Evolutionary conservation across 2,113 vertebrate species (phyloP).

Genomic region (Thunnus thynnus): DNA sequence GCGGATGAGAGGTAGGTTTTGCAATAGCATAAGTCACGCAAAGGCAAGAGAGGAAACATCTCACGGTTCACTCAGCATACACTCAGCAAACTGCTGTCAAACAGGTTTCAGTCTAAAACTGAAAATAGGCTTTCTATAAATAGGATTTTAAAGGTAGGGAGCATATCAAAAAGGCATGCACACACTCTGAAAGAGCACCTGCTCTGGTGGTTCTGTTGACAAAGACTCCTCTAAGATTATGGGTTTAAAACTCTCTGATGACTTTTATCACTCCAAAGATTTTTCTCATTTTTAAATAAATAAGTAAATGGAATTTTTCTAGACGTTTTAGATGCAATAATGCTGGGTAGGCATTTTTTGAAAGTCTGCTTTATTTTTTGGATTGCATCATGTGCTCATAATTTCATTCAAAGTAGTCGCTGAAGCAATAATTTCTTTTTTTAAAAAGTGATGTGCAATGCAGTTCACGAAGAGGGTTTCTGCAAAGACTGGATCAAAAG

Average conservation of each 20-base stretch:
- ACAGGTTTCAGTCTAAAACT: conserved; percentile 21
- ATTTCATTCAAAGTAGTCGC: background rate
- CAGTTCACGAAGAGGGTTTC: background rate
- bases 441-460: too few species aligned
- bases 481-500: conserved; percentile 1
- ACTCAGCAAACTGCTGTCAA: conserved; percentile 9
- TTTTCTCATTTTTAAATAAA: background rate
- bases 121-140: conserved; percentile 7
- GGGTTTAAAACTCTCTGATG: too few species aligned
- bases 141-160: background rate
- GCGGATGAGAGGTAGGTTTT: background rate
- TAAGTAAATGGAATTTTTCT: too few species aligned
- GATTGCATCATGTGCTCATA: background rate
- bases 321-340: background rate
- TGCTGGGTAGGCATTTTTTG: background rate
- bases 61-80: background rate
- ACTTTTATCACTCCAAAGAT: background rate
- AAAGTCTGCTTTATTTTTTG: background rate
- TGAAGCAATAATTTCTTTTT: background rate
- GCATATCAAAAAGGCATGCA: background rate
- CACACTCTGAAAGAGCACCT: background rate
- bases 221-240: background rate
- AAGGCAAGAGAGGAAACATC: background rate
- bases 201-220: background rate
- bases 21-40: background rate